Evolutionary conservation across 2,797 vertebrate genomes (phyloP), one percentile per base, ranked within the genome.

Genomic region (Bradypodion pumilum): DNA sequence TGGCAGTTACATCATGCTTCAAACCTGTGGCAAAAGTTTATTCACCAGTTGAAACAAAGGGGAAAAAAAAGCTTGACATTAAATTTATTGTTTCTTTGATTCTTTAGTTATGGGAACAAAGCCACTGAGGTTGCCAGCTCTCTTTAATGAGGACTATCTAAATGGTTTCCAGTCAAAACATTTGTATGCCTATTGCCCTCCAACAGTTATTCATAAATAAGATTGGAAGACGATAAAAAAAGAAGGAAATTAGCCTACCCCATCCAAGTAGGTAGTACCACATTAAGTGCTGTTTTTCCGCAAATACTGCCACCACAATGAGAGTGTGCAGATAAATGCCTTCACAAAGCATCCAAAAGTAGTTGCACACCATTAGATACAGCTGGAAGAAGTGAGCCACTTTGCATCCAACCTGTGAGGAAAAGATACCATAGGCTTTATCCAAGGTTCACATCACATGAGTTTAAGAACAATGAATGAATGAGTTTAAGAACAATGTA

Each of bases 291-390:
- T 99, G 98, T 86, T 99, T 99, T 94, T 99, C 98, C 0, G 98
- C 98, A 92, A 99, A 99, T 86, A 99, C 98, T 0, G 98, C 98
- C 90, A 99, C 98, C 62, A 99, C 98, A 7, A 99, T 99, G 84
- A 99, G 98, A 0, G 98, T 99, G 87, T 99, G 98, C 81, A 99
- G 95, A 90, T 99, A 99, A 65, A 99, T 98, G 10, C 98, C 98
- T 92, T 99, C 98, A 88, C 98, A 99, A 82, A 99, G 94, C 98
- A 99, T 99, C 98, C 98, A 99, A 87, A 99, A 99, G 95, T 99
- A 99, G 89, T 99, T 99, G 91, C 98, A 99, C 73, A 97, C 97
- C 92, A 99, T 98, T 77, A 99, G 95, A 92, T 99, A 99, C 7
- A 98, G 95, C 85, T 99, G 98, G 82, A 99, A 96, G 87, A 99